Base-by-base conservation (phyloP, 2,113 vertebrate genomes). In the Archilochus colubris region DNA sequence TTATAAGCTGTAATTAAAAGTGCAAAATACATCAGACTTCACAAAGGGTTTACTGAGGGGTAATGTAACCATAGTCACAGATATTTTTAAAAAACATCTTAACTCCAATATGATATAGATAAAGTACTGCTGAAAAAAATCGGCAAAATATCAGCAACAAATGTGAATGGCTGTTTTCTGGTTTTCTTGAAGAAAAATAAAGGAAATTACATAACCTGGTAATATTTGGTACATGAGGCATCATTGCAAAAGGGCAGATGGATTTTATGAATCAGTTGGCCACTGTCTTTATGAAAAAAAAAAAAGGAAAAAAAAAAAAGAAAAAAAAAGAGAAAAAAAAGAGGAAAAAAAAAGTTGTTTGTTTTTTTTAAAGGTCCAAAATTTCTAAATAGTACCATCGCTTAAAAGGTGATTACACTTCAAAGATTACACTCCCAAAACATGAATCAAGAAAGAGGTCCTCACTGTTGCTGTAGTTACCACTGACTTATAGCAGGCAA, bases 241-340 rank as follows among this genome's bases (percentile, higher is more conserved):
- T 63, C 17, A 38, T 7, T 79, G 9, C 57, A 64, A 82, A 89
- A 72, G 14, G 57, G 12, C 25, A 75, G 43, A 78, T 28, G 19
- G 19, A 76, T n/a, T 53, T 3, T n/a, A 81, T 31, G 22, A 92
- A 46, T 77, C n/a, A 69, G 19, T 28, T 64, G 31, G 30, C 16
- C 27, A 18, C 14, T 58, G 40, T 14, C 12, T 55, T 50, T 46
- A 18, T 16, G 7, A 5, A 14, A 3, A 28, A 16, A 50, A 23
- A 76, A 10, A 21, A 0, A 14, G 6, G 13, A 2, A 31, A 15
- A 50, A 22, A 10, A 21, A 1, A 13, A 40, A 40, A 11, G 5
- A 40, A 40, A 40, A 40, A 9, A 40, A 40, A 13, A 40, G 40
- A 40, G 11, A 40, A 14, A 50, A 23, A 76, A 10, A 18, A 0